Evolutionary conservation across 1,140 invertebrate genomes (phyloP).

Genomic region (Ceratina calcarata): DNA sequence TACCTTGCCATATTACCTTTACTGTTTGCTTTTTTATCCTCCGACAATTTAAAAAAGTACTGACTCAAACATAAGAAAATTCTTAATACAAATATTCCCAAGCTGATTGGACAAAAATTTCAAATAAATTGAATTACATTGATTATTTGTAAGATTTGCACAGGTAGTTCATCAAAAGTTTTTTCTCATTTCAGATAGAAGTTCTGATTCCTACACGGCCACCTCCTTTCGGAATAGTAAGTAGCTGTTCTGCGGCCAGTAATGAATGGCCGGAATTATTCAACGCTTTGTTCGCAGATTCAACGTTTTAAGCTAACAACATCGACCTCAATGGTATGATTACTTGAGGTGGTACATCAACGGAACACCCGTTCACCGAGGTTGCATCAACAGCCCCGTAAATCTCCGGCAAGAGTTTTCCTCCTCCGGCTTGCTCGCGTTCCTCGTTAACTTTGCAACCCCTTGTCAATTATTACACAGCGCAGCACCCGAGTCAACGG

Average conservation of each 20-base stretch:
- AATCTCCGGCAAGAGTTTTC: constrained; percentile 23
- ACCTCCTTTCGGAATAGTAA: too few relatives aligned
- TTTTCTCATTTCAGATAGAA: too few relatives aligned
- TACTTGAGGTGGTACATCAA: constrained; percentile 22
- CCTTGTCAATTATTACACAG: constrained; percentile 24
- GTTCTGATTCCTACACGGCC: background rate
- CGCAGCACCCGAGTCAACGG: background rate
- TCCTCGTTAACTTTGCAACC: constrained; percentile 27
- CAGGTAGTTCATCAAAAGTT: too few relatives aligned
- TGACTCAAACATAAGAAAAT: too few relatives aligned
- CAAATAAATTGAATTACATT: too few relatives aligned
- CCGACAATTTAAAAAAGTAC: too few relatives aligned
- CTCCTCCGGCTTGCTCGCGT: background rate
- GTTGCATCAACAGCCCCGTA: constrained; percentile 22
- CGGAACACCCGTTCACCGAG: background rate
- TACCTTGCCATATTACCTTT: constrained; percentile 10
- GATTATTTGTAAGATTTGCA: too few relatives aligned
- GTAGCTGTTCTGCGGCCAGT: background rate
- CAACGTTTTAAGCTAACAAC: background rate
- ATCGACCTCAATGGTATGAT: constrained; percentile 22
- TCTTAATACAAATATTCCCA: too few relatives aligned
- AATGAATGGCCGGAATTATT: constrained; percentile 37
- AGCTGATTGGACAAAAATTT: too few relatives aligned
- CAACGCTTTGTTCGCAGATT: constrained; percentile 14
- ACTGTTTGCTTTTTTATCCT: background rate